These are phyloP conservation scores for Paelopatides confundens DNA, from an alignment of 53 echinoderm and acorn worm genomes.

Conservation along the genomic window DNA sequence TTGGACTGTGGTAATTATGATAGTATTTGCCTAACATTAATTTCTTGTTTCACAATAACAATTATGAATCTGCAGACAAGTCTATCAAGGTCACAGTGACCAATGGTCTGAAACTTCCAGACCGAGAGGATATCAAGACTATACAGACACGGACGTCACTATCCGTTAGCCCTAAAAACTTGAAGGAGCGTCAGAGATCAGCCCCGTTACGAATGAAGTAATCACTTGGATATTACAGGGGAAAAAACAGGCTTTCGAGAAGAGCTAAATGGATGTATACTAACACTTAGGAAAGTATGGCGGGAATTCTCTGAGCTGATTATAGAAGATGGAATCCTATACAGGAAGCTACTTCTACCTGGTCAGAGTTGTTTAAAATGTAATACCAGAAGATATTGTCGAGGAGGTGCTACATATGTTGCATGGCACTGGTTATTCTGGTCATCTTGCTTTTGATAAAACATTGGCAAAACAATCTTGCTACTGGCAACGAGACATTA, in stretches of 20 bases:
- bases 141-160: not conserved
- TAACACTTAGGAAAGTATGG: not conserved
- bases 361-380: not conserved
- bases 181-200: not conserved
- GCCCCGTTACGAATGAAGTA: not conserved
- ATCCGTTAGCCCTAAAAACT: not conserved
- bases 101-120: not conserved
- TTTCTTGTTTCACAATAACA: not conserved
- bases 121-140: not conserved
- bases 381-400: slow-evolving; percentile 7
- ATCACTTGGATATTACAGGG: not conserved
- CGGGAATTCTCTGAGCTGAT: not conserved
- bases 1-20: not conserved
- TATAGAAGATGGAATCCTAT: not conserved
- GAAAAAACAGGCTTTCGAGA: not conserved
- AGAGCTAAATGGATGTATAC: not conserved
- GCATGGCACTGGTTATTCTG: slow-evolving; percentile 17
- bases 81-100: not conserved
- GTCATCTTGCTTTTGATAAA: slow-evolving; percentile 10
- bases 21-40: not conserved
- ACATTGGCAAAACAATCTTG: slow-evolving; percentile 39
- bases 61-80: not conserved
- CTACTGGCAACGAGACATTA: slow-evolving; percentile 64
- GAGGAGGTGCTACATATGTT: slow-evolving; percentile 6
- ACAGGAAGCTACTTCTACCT: not conserved